These are phyloP conservation scores for Cygnus atratus DNA, from an alignment of 2,113 vertebrate genomes.

Conservation along the genomic window DNA sequence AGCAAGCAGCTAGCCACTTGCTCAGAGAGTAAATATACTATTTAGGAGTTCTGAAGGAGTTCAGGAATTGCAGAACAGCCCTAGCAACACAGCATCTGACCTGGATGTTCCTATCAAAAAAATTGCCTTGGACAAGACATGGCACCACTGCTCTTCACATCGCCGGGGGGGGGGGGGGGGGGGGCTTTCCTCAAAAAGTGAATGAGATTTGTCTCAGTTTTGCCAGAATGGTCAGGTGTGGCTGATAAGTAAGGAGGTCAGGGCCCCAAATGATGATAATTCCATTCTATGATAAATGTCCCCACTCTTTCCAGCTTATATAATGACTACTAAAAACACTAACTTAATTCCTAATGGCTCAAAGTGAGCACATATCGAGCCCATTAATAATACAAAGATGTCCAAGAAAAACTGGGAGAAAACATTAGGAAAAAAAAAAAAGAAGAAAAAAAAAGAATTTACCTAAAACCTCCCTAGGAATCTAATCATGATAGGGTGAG, in stretches of 20 bases:
- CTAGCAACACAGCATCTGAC: not conserved
- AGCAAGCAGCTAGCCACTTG: not conserved
- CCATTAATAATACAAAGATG: conserved; percentile 5
- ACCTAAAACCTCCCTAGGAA: conserved; percentile 29
- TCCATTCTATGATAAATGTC: not conserved
- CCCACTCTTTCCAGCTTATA: not conserved
- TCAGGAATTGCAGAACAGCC: not conserved
- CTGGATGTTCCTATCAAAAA: not conserved
- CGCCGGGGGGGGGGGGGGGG: not conserved
- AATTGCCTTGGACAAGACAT: not conserved
- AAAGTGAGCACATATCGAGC: not conserved
- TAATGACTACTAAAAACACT: not conserved
- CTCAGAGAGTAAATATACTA: not conserved
- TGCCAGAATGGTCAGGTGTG: not conserved
- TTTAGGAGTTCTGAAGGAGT: not conserved
- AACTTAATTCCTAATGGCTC: not conserved
- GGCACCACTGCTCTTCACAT: not conserved
- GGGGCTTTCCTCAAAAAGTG: not conserved
- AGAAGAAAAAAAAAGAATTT: rapidly evolving
- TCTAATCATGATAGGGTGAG: conserved; percentile 64
- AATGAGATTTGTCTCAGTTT: not conserved
- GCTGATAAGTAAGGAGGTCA: not conserved
- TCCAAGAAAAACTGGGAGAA: conserved; percentile 54
- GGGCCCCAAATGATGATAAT: not conserved
- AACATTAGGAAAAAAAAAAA: not conserved